Base-by-base conservation (phyloP, 2,113 vertebrate genomes). In the Vireo altiloquus region DNA sequence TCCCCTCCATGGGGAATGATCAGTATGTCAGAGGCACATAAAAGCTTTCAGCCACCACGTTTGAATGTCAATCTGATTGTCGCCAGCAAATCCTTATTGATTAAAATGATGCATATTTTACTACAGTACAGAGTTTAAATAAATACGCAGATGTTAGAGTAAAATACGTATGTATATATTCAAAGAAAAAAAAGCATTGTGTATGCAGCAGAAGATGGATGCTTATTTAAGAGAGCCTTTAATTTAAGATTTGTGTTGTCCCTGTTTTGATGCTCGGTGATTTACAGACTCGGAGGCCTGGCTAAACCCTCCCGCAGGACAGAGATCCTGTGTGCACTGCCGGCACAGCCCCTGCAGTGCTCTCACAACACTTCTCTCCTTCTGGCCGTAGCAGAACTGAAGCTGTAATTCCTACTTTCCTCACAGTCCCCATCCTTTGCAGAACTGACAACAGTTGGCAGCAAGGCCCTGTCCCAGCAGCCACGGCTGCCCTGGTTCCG, bases 191-290 rank as follows among this genome's bases (percentile, higher is more conserved):
- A 95, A 97, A 97, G 95, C 97, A 97, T 97, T 97, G 96, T 97
- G 97, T 98, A 98, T 97, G 97, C 97, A 97, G 86, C 95, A 90
- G 96, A 97, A 97, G 97, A 97, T 98, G 97, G 98, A 97, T 98
- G 97, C 98, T 86, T 98, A 98, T 98, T 98, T 98, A 96, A 98
- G 97, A 98, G 94, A 98, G 95, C 96, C 94, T 97, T 98, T 98
- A 98, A 98, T 98, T 98, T 98, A 98, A 98, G 95, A 97, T 95
- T 93, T 97, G 95, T 97, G 96, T 96, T 98, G 97, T 98, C 97
- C 97, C 95, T 94, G 92, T 98, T 97, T 97, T 96, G 96, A 97
- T 97, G 91, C 92, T 94, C 53, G n/a, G 89, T 96, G 78, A 96
- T 77, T 82, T 77, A 82, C 90, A 95, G 94, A 92, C 93, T 97